A percentile compares a stretch with the other conserved stretches of the same genome.
These are phyloP conservation scores for Boloria euphrosyne DNA, from an alignment of 2,888 invertebrate species.

Conservation along the genomic window DNA sequence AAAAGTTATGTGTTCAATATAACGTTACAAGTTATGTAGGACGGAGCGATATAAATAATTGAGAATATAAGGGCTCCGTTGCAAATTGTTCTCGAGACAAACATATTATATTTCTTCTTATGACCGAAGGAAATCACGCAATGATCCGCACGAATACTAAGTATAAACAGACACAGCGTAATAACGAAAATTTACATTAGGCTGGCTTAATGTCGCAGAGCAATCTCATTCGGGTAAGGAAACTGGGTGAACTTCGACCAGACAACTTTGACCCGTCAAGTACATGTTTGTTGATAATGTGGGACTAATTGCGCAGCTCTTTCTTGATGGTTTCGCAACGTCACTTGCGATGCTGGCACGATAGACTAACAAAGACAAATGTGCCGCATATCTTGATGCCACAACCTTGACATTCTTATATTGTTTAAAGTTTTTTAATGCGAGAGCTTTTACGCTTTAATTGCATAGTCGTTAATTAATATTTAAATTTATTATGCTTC, in stretches of 20 bases:
- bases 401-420: constrained; percentile 68
- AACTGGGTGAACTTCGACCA: constrained; percentile 61
- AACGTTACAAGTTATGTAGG: constrained; percentile 10
- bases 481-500: background rate
- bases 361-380: constrained; percentile 75
- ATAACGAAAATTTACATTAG: constrained; percentile 78
- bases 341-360: constrained; percentile 67
- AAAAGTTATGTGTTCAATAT: background rate
- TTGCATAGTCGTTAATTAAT: constrained; percentile 1
- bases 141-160: constrained; percentile 50
- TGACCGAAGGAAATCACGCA: constrained; percentile 64
- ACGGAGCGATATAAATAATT: constrained; percentile 25
- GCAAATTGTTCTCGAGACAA: constrained; percentile 20
- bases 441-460: constrained; percentile 20
- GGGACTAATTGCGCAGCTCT: constrained; percentile 49
- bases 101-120: constrained; percentile 31
- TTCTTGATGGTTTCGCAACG: constrained; percentile 55
- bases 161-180: constrained; percentile 67
- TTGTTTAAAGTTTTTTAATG: constrained; percentile 42
- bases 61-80: constrained; percentile 17
- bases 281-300: constrained; percentile 42
- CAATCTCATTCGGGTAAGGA: constrained; percentile 77
- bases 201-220: constrained; percentile 77
- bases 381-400: constrained; percentile 56
- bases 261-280: constrained; percentile 52